Evolutionary conservation across 2,888 invertebrate species (phyloP).

Genomic region (Xestia rhomboidea): DNA sequence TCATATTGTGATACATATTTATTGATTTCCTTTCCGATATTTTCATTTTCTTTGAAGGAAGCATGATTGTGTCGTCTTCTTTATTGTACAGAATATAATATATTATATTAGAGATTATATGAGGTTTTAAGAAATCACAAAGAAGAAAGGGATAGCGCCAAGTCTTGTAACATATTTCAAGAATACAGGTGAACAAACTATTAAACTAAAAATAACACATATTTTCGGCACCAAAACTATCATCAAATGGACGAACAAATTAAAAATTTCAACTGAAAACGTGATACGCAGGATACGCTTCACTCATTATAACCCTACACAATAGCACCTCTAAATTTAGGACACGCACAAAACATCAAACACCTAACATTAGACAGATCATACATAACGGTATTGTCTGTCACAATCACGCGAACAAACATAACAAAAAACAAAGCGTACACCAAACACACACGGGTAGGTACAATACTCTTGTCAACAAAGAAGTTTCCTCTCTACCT

Average conservation of each 20-base stretch:
- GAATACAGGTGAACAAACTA: not conserved
- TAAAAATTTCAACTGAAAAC: not conserved
- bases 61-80: not conserved
- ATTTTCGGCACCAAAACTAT: not conserved
- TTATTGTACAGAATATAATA: conserved; percentile 9
- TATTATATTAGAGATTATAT: no score
- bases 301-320: not conserved
- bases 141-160: not conserved
- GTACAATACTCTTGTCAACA: conserved; percentile 85
- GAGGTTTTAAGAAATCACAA: not conserved
- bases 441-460: conserved; percentile 85
- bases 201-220: no score
- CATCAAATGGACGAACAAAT: not conserved
- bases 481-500: conserved; percentile 88
- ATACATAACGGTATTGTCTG: conserved; percentile 77
- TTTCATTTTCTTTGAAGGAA: conserved; percentile 17
- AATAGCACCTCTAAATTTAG: conserved; percentile 49
- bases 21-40: conserved; percentile 35
- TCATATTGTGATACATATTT: conserved; percentile 28
- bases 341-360: conserved; percentile 65
- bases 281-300: not conserved
- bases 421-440: conserved; percentile 78
- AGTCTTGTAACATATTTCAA: conserved; percentile 1
- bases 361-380: conserved; percentile 72
- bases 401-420: conserved; percentile 86